Evolutionary conservation across 2,113 vertebrate genomes (phyloP).

Genomic region (Sminthopsis crassicaudata): DNA sequence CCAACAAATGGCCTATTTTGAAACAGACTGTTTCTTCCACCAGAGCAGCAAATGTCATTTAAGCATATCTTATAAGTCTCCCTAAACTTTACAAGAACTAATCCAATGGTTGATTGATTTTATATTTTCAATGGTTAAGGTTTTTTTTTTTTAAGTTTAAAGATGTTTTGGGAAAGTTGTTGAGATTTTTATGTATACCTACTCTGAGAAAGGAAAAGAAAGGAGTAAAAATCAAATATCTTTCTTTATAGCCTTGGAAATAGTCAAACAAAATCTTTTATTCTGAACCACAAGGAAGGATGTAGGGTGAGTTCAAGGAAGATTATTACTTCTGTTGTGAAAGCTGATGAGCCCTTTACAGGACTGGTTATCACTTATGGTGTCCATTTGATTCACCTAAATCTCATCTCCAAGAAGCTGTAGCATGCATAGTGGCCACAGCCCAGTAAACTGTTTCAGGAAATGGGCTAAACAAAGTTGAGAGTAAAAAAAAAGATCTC

Average conservation of each 20-base stretch:
- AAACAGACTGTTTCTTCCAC: conserved; percentile 49
- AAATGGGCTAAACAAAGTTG: no score
- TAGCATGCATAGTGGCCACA: no score
- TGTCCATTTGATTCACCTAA: no score
- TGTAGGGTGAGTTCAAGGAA: no score
- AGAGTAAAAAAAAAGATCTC: no score
- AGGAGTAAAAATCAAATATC: conserved; percentile 11
- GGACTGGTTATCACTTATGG: no score
- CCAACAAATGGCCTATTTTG: conserved; percentile 53
- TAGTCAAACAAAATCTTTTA: conserved; percentile 19
- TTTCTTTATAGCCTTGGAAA: conserved; percentile 50
- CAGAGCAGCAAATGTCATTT: conserved; percentile 55
- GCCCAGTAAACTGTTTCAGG: no score
- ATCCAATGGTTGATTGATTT: conserved; percentile 61
- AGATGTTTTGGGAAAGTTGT: conserved; percentile 36
- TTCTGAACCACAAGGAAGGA: conserved; percentile 39
- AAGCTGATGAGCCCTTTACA: no score
- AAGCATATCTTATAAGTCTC: conserved; percentile 62
- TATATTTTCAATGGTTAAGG: conserved; percentile 53
- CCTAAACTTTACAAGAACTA: conserved; percentile 65
- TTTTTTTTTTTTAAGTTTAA: conserved; percentile 59
- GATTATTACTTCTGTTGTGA: no score
- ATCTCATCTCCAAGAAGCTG: no score
- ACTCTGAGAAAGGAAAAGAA: conserved; percentile 52
- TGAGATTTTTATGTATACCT: conserved; percentile 57